These are phyloP conservation scores for Nyctalus aviator DNA, from an alignment of 2,797 vertebrate genomes.

Conservation along the genomic window DNA sequence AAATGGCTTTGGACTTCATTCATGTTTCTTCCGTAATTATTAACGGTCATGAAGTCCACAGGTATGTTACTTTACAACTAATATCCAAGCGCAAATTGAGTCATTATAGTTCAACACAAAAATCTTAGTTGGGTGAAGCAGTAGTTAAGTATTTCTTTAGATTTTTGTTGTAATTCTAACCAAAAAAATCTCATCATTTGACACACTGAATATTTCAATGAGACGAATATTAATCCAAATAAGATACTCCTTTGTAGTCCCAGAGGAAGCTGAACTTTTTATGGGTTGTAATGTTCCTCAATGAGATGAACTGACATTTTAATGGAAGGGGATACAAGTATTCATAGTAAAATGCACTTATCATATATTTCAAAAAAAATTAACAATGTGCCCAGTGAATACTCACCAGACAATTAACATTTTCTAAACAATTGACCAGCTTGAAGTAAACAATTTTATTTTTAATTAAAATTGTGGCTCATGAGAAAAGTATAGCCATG, in stretches of 20 bases:
- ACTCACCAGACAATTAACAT: background rate
- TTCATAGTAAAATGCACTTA: background rate
- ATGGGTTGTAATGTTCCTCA: background rate
- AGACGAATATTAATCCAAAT: background rate
- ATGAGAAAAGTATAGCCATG: background rate
- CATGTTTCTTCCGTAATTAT: background rate
- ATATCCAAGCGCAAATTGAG: background rate
- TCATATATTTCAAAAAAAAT: background rate
- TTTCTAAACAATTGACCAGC: slow-evolving; percentile 29
- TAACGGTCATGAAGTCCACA: background rate
- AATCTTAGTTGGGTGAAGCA: background rate
- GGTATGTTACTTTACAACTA: background rate
- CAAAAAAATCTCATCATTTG: background rate
- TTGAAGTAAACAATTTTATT: background rate
- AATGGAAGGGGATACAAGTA: background rate
- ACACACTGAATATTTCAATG: background rate
- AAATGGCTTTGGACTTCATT: background rate
- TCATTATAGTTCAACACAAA: background rate
- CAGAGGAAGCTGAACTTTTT: background rate
- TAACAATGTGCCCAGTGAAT: background rate
- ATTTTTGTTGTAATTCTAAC: slow-evolving; percentile 14
- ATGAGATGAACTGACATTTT: slow-evolving; percentile 34
- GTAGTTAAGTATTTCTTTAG: background rate
- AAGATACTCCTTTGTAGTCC: background rate
- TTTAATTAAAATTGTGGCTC: slow-evolving; percentile 22